Evolutionary conservation across 2,797 vertebrate species (phyloP).

Genomic region (Chiroxiphia lanceolata): DNA sequence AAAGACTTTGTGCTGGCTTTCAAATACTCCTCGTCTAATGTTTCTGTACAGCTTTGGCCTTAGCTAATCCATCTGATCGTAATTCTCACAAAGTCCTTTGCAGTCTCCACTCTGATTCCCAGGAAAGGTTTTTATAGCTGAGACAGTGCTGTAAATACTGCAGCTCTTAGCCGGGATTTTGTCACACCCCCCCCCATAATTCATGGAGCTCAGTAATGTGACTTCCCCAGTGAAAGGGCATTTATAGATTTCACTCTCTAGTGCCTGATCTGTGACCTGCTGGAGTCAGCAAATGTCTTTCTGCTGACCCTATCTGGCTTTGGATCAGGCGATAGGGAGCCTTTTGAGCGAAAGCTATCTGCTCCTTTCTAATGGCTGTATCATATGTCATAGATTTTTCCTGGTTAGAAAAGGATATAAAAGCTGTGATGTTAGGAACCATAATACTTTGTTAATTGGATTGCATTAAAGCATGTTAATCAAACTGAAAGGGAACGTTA

Average conservation of each 20-base stretch:
- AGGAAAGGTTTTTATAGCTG: neutral
- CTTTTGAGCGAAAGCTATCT: neutral
- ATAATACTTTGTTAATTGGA: conserved; percentile 56
- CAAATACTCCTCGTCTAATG: neutral
- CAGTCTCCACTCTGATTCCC: neutral
- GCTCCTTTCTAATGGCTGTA: conserved; percentile 19
- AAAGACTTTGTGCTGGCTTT: conserved; percentile 17
- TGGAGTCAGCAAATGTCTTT: conserved; percentile 46
- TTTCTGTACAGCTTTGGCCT: neutral
- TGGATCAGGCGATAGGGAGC: neutral
- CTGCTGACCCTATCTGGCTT: conserved; percentile 24
- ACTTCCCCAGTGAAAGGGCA: neutral
- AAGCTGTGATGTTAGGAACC: conserved; percentile 37
- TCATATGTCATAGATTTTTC: conserved; percentile 37
- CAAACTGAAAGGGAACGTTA: conserved; percentile 54
- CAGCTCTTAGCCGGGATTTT: neutral
- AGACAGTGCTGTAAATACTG: neutral
- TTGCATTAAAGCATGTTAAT: conserved; percentile 58
- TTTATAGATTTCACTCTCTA: conserved; percentile 15
- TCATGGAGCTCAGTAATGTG: neutral
- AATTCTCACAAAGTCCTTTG: conserved; percentile 16
- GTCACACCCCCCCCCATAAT: neutral
- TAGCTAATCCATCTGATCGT: neutral
- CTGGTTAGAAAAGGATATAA: conserved; percentile 26
- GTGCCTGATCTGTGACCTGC: neutral